A percentile compares a stretch with the other conserved stretches of the same genome.
These are phyloP conservation scores for Podarcis cretensis DNA, from an alignment of 2,113 vertebrate species.

Conservation along the genomic window DNA sequence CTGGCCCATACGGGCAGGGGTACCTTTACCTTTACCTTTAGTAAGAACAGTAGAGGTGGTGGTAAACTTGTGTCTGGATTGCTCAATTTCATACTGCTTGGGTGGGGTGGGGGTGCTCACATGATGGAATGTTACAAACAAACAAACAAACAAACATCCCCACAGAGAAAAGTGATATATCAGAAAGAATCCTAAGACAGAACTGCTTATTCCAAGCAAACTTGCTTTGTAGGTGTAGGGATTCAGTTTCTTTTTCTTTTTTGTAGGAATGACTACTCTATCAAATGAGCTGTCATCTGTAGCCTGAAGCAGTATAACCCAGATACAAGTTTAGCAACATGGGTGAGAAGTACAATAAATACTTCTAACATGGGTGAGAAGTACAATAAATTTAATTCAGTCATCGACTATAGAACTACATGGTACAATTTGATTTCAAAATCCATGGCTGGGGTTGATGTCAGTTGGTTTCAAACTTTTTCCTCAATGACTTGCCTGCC, in stretches of 20 bases:
- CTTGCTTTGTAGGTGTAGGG: background rate
- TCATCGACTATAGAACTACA: background rate
- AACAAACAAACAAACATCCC: background rate
- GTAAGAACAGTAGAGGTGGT: background rate
- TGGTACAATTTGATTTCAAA: background rate
- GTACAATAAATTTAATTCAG: no score
- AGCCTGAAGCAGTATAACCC: background rate
- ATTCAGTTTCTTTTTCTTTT: background rate
- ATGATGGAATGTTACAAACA: background rate
- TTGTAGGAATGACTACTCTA: background rate
- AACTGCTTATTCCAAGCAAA: no score
- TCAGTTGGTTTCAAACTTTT: background rate
- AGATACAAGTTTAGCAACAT: background rate
- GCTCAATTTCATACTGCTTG: background rate
- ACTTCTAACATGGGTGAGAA: background rate
- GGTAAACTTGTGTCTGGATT: background rate
- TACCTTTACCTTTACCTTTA: no score
- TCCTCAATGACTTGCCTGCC: background rate
- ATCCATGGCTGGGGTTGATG: background rate
- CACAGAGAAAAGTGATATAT: background rate
- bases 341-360: no score
- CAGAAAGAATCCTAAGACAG: no score
- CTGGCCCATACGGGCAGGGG: no score
- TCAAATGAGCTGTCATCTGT: background rate
- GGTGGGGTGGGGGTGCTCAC: background rate